These are phyloP conservation scores for Heliornis fulica DNA, from an alignment of 2,113 vertebrate species.

Conservation along the genomic window DNA sequence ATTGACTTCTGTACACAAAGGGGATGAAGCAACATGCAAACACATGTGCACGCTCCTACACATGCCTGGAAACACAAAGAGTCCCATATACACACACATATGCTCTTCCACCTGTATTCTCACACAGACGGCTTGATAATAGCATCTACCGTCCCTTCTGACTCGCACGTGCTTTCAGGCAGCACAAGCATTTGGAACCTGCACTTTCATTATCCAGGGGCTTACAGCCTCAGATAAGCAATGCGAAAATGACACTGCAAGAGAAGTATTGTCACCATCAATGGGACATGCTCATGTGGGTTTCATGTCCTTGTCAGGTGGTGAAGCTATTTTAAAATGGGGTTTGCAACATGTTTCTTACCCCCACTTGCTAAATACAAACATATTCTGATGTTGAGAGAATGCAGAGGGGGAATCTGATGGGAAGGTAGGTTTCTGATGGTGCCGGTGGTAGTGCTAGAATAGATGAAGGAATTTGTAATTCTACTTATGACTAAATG, in stretches of 20 bases:
- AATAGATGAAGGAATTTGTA: neutral
- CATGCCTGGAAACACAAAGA: neutral
- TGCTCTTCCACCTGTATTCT: neutral
- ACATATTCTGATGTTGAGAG: neutral
- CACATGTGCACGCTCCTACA: neutral
- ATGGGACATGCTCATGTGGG: neutral
- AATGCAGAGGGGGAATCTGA: neutral
- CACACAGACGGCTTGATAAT: accelerated
- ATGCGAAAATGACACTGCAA: neutral
- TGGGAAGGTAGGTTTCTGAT: neutral
- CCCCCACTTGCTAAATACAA: neutral
- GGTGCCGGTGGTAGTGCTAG: neutral
- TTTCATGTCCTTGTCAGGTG: neutral
- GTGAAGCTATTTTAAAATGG: neutral
- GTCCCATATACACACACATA: neutral
- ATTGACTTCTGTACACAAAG: neutral
- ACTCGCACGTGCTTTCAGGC: neutral
- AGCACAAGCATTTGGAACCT: neutral
- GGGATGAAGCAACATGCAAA: neutral
- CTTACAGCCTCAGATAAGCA: neutral
- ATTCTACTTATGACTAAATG: neutral
- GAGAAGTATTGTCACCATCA: neutral
- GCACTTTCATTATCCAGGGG: neutral
- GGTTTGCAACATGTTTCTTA: neutral
- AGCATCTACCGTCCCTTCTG: neutral